phyloP scores from a whole-genome alignment of 2,113 vertebrate genomes.

The Caranx ignobilis region DNA sequence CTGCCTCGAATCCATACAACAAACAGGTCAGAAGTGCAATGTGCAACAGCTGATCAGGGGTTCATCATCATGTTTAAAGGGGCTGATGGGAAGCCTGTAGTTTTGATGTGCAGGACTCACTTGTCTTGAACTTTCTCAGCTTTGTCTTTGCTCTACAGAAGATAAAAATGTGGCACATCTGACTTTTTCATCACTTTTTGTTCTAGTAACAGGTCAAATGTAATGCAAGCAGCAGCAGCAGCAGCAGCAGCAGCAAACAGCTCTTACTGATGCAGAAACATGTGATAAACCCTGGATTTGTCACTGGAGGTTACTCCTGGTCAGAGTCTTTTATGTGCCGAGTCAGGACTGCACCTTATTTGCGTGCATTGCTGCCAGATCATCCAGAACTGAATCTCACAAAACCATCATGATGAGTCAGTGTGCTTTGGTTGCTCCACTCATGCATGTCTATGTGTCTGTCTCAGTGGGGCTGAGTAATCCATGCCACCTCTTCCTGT shows the following conservation, averaged over 20 bases:
- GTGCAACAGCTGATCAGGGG: conserved; percentile 14
- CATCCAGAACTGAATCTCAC: conserved; percentile 7
- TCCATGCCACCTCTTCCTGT: conserved; percentile 67
- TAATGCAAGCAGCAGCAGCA: no score
- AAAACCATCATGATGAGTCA: conserved; percentile 61
- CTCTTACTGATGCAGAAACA: neutral
- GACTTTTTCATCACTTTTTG: conserved; percentile 1
- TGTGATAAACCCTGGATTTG: neutral
- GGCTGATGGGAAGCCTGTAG: conserved; percentile 17
- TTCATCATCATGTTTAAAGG: conserved; percentile 24
- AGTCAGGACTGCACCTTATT: conserved; percentile 16
- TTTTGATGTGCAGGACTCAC: conserved; percentile 6
- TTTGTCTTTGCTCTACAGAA: conserved; percentile 23
- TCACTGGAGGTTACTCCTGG: neutral
- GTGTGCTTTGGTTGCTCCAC: conserved; percentile 32
- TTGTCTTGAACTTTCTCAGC: conserved; percentile 12
- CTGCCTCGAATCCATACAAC: conserved; percentile 23
- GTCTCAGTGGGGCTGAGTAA: conserved; percentile 69
- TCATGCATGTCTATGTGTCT: conserved; percentile 35
- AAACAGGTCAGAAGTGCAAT: conserved; percentile 21
- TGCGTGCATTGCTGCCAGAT: conserved; percentile 10
- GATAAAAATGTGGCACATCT: neutral
- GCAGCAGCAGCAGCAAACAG: neutral
- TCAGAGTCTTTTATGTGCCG: neutral
- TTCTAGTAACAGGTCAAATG: neutral